Evolutionary conservation across 2,113 vertebrate genomes (phyloP), one percentile per base, ranked within the genome.

Genomic region (Paraplagusia blochii): DNA sequence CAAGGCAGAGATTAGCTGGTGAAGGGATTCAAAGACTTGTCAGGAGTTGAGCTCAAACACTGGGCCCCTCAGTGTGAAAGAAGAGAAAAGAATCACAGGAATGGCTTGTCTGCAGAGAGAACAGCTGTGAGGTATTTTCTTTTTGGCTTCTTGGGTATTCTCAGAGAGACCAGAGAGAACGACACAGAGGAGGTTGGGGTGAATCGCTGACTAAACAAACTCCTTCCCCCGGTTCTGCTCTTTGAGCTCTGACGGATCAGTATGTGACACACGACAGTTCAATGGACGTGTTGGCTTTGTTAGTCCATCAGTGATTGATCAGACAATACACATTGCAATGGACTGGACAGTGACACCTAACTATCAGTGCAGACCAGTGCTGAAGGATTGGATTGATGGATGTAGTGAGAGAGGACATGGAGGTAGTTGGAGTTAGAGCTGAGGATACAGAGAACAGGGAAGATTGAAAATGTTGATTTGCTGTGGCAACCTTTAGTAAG

Each of bases 51-150:
- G 44, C 44, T 51, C 40, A 66, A 75, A 53, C 13, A 2, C 0
- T 16, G 48, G 53, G 50, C 51, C 55, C 51, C 59, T 1, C 51
- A 42, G 47, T 49, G 50, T 57, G 59, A 35, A 58, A 64, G 69
- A 51, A 43, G 63, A 57, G 70, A 51, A 43, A 66, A 57, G 70
- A 17, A 76, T 61, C 68, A 48, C 65, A 67, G 57, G 70, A 86
- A 77, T 71, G 70, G 63, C 62, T 69, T 54, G 73, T 61, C 66
- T 67, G 65, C 67, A 62, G 36, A 73, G 59, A 10, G 72, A 83
- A 81, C 86, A 88, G 86, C 82, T 88, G 86, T 78, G 84, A 82
- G 81, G 76, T 84, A 79, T 88, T 88, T 88, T 85, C 82, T 83
- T 84, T 84, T 74, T 72, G 82, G 79, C 81, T 86, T 64, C 74